phyloP scores from a whole-genome alignment of 2,113 vertebrate genomes.

The Leucosticte australis region DNA sequence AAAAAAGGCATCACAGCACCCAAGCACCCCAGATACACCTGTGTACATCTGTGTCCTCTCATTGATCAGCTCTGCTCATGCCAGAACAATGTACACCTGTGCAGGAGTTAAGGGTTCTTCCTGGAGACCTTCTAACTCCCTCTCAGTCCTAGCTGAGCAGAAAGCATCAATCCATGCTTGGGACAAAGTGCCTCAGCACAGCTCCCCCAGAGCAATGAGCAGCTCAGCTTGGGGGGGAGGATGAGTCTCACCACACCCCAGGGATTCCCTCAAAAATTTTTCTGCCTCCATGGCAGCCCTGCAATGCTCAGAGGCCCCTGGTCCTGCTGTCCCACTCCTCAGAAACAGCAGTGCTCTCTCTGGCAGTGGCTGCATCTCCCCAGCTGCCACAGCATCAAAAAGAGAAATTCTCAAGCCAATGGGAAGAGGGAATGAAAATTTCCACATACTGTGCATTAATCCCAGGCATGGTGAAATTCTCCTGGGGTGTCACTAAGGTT shows the following conservation, averaged over 20 bases:
- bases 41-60: neutral
- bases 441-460: neutral
- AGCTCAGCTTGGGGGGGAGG: neutral
- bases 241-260: neutral
- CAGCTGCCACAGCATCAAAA: neutral
- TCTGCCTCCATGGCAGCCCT: neutral
- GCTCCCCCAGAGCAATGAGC: neutral
- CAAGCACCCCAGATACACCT: neutral
- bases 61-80: neutral
- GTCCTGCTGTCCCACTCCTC: neutral
- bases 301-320: neutral
- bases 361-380: fast-evolving
- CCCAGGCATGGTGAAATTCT: neutral
- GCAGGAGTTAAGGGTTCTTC: neutral
- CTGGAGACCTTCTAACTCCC: neutral
- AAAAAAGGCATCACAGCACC: neutral
- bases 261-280: neutral
- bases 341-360: neutral
- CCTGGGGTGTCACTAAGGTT: neutral
- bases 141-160: neutral
- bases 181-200: neutral
- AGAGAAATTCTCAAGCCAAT: neutral
- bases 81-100: neutral
- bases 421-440: neutral
- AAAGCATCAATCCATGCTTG: neutral